Evolutionary conservation across 2,113 vertebrate species (phyloP), one percentile per base, ranked within the genome.

Genomic region (Elanoides forficatus): DNA sequence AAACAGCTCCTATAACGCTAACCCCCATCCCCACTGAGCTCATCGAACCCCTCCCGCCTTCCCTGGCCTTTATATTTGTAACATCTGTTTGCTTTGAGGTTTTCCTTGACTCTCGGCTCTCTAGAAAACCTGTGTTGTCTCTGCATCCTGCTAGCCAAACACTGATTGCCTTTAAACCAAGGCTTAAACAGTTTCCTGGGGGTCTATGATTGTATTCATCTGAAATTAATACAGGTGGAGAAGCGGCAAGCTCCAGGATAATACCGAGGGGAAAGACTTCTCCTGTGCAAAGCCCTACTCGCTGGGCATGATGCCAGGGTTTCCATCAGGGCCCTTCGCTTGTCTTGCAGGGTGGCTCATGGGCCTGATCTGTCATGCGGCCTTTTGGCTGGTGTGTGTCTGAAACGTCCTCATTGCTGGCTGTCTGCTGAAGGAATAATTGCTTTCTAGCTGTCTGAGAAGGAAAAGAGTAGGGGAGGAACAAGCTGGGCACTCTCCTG

Each of bases 21-120:
- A 42, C 14, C 19, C 22, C 30, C 29, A 7, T 56, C 40, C 22
- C 30, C 13, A 15, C 27, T 4, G 22, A 80, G 26, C 36, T 78
- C 36, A 5, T 25, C 2, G 0, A 6, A 18, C 13, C 14, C 10
- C 11, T 81, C 52, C 18, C 0, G 0, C 32, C 67, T 34, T 68
- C 58, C 3, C 0, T 14, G 20, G 25, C 25, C 55, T 75, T 90
- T 58, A 2, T 36, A 7, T 30, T 74, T 67, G n/a, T 30, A 30
- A 50, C 13, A 4, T 38, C 34, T 50, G 6, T 36, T 66, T 60
- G 15, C 48, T 86, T 62, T 47, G 36, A 62, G 18, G 18, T 55
- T 80, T 74, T 65, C 32, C 43, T 56, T 52, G 34, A 32, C 34
- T 71, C 38, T 42, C 2, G 7, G 16, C 52, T 79, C 59, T 34